Conservation (phyloP, 2,113 vertebrate genomes). For the Jaculus jaculus region DNA sequence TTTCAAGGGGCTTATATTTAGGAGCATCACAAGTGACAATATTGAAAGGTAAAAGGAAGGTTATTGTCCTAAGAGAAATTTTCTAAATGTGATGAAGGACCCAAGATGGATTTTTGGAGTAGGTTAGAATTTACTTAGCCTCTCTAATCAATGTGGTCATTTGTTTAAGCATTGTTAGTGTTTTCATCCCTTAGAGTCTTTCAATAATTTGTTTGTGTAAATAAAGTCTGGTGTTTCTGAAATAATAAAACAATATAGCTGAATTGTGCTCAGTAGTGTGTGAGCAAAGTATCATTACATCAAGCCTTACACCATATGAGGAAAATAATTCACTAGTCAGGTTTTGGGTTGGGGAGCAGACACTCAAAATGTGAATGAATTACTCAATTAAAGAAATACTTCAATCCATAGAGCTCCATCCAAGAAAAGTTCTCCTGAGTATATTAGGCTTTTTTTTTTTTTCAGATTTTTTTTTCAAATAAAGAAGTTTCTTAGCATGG, state of each 20-base stretch:
- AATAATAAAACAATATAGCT: not conserved
- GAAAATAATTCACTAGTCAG: not conserved
- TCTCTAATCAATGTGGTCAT: not conserved
- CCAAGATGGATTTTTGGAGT: not conserved
- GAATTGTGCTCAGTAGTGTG: not conserved
- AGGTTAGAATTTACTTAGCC: not conserved
- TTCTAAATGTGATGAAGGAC: not conserved
- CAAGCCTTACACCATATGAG: not conserved
- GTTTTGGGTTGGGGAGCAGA: constrained; percentile 2
- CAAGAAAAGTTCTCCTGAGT: not conserved
- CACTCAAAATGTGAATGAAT: not conserved
- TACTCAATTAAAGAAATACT: not conserved
- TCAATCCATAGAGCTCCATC: not conserved
- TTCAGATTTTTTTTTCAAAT: constrained; percentile 15
- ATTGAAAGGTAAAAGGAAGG: not conserved
- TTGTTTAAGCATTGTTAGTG: not conserved
- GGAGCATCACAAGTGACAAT: not conserved
- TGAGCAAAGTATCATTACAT: not conserved
- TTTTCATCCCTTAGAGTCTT: not conserved
- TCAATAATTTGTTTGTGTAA: not conserved
- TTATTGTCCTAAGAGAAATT: not conserved
- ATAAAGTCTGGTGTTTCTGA: not conserved
- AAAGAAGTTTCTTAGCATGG: constrained; percentile 8
- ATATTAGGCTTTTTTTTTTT: constrained; percentile 10
- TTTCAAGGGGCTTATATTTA: not conserved